A percentile compares a stretch with the other conserved stretches of the same genome.
Conservation (phyloP, 1,140 invertebrate species). For the Leptinotarsa undecemlineata region DNA sequence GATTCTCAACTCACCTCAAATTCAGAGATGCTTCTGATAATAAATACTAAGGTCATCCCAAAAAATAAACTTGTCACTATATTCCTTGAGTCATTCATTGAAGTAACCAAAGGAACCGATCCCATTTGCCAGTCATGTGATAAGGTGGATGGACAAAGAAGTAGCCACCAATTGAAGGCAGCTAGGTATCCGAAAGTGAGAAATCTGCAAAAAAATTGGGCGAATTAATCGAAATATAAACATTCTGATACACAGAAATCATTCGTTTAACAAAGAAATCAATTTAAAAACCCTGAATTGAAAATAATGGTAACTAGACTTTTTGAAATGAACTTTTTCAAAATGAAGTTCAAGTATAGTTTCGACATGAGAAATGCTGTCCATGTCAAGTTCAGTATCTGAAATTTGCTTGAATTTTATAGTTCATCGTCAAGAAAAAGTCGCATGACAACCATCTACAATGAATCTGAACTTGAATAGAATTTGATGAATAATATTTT, state of each 20-base stretch:
- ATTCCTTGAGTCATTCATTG: conserved; percentile 70
- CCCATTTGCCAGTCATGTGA: conserved; percentile 91
- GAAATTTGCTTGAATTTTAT: no score
- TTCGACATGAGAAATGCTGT: no score
- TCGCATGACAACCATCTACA: no score
- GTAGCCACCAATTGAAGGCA: conserved; percentile 79
- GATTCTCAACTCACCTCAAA: conserved; percentile 63
- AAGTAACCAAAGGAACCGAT: conserved; percentile 75
- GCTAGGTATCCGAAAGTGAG: conserved; percentile 82
- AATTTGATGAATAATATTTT: no score
- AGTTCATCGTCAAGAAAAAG: no score
- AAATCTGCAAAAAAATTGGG: conserved; percentile 56
- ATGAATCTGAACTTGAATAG: no score
- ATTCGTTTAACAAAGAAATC: no score
- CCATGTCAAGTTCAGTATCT: no score
- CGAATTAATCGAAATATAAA: not conserved
- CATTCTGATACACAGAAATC: not conserved
- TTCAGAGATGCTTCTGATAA: conserved; percentile 65
- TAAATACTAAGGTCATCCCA: conserved; percentile 62
- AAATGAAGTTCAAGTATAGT: no score
- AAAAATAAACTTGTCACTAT: conserved; percentile 72
- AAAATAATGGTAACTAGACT: no score
- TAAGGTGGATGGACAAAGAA: conserved; percentile 74
- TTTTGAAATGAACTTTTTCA: no score
- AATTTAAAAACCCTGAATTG: no score